Percentiles rank a stretch among this genome's conserved stretches.
phyloP scores from a whole-genome alignment of 2,797 vertebrate species.

The Acridotheres tristis region DNA sequence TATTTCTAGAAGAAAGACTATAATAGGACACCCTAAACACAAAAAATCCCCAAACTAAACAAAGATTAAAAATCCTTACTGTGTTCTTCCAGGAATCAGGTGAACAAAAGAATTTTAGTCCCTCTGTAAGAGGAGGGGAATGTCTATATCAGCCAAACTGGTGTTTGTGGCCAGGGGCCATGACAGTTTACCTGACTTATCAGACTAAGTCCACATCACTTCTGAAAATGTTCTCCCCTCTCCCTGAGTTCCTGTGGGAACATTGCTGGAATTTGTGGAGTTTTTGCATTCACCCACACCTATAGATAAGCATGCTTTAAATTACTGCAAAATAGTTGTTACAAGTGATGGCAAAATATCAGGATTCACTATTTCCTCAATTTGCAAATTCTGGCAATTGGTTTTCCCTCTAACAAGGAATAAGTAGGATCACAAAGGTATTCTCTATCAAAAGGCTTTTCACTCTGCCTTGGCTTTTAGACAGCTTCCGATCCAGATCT shows the following conservation, averaged over 20 bases:
- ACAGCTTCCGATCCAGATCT: conserved; percentile 44
- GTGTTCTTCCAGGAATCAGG: neutral
- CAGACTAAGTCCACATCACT: neutral
- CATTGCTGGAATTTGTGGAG: neutral
- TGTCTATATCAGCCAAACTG: neutral
- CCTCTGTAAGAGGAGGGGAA: neutral
- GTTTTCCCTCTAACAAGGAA: neutral
- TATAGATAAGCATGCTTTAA: neutral
- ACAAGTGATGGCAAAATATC: neutral
- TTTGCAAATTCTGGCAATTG: neutral
- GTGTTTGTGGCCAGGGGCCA: neutral
- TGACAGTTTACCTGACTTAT: neutral
- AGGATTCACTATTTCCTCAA: neutral
- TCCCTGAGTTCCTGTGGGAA: neutral
- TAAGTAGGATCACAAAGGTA: conserved; percentile 10
- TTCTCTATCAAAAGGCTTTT: conserved; percentile 44
- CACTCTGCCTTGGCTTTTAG: conserved; percentile 19
- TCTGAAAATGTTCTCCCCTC: neutral
- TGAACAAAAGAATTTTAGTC: neutral
- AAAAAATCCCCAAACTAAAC: neutral
- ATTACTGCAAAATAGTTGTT: neutral
- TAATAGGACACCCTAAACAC: neutral
- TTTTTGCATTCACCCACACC: neutral
- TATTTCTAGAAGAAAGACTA: neutral
- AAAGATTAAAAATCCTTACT: neutral